phyloP scores from a whole-genome alignment of 2,888 invertebrate genomes.

The Drosophila mulleri region DNA sequence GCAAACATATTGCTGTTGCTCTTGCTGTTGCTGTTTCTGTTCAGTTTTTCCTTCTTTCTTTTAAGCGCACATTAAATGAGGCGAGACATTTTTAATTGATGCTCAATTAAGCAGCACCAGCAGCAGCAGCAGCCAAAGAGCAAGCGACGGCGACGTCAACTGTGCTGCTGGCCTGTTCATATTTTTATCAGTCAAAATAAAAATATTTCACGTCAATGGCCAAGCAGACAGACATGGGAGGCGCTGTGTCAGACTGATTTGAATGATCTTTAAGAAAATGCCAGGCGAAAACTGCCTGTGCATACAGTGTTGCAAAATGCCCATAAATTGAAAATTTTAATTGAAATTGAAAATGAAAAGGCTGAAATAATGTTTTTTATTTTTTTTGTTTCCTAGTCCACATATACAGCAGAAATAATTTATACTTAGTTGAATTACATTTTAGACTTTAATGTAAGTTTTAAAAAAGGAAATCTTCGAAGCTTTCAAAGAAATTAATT shows the following conservation, averaged over 20 bases:
- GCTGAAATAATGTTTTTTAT: no score
- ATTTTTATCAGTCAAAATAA: conserved; percentile 9
- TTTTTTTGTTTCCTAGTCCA: no score
- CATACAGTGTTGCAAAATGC: background rate
- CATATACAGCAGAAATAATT: background rate
- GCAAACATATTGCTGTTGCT: conserved; percentile 2
- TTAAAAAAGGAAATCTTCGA: no score
- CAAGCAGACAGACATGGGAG: background rate
- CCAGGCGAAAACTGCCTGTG: background rate
- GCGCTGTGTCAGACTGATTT: conserved; percentile 5
- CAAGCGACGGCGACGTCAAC: conserved; percentile 32
- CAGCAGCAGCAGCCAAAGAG: conserved; percentile 51
- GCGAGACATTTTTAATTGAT: conserved; percentile 77
- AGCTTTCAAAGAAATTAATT: background rate
- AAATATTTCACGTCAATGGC: conserved; percentile 2
- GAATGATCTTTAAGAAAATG: background rate
- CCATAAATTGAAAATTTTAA: background rate
- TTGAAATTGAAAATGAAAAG: background rate
- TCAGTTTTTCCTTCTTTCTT: conserved; percentile 31
- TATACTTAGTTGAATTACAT: background rate
- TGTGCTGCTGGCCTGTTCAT: conserved; percentile 14
- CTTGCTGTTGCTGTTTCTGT: background rate
- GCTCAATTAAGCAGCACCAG: conserved; percentile 73
- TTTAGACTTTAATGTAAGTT: background rate
- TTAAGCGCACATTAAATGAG: conserved; percentile 68